Conservation (phyloP, 2,113 vertebrate genomes). For the Quiscalus mexicanus region DNA sequence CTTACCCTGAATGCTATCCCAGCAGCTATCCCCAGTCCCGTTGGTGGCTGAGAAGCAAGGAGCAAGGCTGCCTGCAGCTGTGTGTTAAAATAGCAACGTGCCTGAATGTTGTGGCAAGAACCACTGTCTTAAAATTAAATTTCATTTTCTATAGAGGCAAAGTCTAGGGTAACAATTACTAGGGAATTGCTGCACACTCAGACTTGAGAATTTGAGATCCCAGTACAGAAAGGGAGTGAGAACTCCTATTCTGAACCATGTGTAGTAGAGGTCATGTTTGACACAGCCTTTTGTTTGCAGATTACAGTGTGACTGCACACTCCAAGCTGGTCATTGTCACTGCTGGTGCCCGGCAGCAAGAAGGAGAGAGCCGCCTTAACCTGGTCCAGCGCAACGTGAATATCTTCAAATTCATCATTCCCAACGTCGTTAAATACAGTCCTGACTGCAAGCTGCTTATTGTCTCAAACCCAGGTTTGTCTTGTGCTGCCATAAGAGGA, state of each 20-base stretch:
- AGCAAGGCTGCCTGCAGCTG: neutral
- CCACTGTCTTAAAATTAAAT: neutral
- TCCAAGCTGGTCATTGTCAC: conserved; percentile 96
- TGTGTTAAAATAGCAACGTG: no score
- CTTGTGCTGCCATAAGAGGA: neutral
- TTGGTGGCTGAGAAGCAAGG: neutral
- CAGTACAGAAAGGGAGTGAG: neutral
- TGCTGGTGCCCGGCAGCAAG: conserved; percentile 95
- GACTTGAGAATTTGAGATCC: neutral
- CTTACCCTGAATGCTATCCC: neutral
- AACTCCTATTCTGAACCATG: neutral
- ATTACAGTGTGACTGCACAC: conserved; percentile 93
- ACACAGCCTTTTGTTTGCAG: conserved; percentile 69
- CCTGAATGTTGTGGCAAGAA: neutral
- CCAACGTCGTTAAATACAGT: conserved; percentile 96
- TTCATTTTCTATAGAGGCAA: neutral
- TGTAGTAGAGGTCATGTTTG: neutral
- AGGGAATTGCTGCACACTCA: neutral
- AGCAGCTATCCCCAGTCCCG: neutral
- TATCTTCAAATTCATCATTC: conserved; percentile 99
- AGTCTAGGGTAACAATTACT: neutral
- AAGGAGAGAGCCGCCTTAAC: conserved; percentile 97
- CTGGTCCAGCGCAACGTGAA: conserved; percentile 97
- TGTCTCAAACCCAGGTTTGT: conserved; percentile 96
- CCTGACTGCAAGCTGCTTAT: conserved; percentile 93